These are phyloP conservation scores for Notiomystis cincta DNA, from an alignment of 2,113 vertebrate genomes.

Conservation along the genomic window DNA sequence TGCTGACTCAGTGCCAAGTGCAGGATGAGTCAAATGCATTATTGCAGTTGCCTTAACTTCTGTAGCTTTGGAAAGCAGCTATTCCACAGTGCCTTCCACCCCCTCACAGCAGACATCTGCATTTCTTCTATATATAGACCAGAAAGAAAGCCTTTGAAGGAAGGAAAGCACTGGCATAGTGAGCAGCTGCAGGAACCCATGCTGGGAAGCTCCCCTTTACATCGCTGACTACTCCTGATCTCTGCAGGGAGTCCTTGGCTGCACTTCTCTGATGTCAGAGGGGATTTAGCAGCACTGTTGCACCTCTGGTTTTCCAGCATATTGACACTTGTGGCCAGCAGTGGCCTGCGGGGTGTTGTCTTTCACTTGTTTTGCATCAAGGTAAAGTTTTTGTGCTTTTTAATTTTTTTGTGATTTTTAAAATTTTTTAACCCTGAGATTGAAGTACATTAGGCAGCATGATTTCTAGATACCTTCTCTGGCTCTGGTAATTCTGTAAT, in stretches of 20 bases:
- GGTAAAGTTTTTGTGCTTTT: neutral
- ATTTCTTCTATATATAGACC: neutral
- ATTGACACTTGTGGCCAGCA: neutral
- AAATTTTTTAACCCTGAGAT: neutral
- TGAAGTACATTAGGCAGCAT: neutral
- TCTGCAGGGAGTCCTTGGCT: neutral
- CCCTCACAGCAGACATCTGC: constrained; percentile 14
- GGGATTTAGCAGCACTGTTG: neutral
- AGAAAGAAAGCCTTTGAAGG: neutral
- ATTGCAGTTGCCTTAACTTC: neutral
- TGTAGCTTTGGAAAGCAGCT: neutral
- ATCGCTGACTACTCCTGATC: rapidly evolving
- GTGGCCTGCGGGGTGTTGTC: neutral
- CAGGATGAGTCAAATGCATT: neutral
- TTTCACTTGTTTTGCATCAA: neutral
- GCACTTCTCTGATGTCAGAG: neutral
- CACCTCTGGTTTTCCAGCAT: neutral
- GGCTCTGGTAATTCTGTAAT: neutral
- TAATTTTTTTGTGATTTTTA: neutral
- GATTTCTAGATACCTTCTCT: neutral
- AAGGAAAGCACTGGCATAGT: neutral
- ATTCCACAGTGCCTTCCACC: neutral
- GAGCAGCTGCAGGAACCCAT: neutral
- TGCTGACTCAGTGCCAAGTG: neutral
- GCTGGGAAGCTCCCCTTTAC: neutral